Percentiles rank a stretch among this genome's conserved stretches.
phyloP scores from a whole-genome alignment of 35 echinoderm and acorn worm species.

The Strongylocentrotus purpuratus region DNA sequence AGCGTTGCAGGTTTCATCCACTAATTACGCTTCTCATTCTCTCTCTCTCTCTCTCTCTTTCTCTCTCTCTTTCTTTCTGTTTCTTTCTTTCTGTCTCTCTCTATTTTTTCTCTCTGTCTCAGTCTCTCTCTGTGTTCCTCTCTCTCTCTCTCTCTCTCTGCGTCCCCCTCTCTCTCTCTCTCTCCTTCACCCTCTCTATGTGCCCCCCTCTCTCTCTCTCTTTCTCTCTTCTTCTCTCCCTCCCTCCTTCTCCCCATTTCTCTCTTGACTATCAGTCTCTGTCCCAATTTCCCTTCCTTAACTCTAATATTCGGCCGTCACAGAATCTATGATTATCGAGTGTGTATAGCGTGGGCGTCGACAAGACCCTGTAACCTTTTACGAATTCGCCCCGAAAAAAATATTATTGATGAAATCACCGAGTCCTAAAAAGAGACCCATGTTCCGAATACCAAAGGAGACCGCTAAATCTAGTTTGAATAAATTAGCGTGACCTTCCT shows the following conservation, averaged over 20 bases:
- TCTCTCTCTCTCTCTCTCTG: background rate
- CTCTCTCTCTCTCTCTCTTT: background rate
- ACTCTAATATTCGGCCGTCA: background rate
- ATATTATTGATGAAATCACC: conserved; percentile 4
- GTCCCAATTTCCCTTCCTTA: background rate
- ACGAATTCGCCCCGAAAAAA: background rate
- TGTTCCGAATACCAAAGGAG: background rate
- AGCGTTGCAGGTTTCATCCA: too few species aligned
- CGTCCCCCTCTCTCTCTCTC: background rate
- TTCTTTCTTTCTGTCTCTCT: background rate
- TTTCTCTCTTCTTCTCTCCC: background rate
- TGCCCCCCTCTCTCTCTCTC: background rate
- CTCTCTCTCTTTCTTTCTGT: background rate
- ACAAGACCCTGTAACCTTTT: background rate
- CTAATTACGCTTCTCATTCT: background rate
- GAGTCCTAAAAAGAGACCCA: background rate
- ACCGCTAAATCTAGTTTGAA: background rate
- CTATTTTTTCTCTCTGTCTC: background rate
- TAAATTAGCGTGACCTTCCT: background rate
- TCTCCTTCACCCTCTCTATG: background rate
- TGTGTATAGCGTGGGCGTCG: background rate
- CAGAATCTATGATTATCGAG: background rate
- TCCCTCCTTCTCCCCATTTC: background rate
- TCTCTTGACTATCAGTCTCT: too few species aligned
- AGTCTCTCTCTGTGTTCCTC: background rate